These are phyloP conservation scores for Monochamus alternatus DNA, from an alignment of 2,888 invertebrate genomes.

Conservation along the genomic window DNA sequence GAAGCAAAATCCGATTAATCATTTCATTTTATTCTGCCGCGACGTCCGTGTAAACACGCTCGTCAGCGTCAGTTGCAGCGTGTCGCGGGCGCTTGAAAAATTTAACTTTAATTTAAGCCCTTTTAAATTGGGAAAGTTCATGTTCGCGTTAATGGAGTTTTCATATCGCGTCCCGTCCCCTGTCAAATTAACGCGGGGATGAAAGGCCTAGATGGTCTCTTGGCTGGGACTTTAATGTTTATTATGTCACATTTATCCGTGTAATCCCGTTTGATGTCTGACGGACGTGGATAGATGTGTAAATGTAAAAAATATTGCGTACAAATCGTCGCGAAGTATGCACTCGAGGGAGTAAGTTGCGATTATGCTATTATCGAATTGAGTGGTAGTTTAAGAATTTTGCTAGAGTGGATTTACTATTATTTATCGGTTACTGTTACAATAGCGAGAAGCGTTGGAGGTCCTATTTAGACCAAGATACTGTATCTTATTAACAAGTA, in stretches of 20 bases:
- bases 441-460: not conserved
- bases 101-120: not conserved
- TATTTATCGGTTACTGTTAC: no score
- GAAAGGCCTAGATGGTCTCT: not conserved
- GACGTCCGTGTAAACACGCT: not conserved
- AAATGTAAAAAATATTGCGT: no score
- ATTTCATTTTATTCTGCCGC: not conserved
- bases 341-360: no score
- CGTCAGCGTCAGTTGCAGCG: not conserved
- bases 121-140: not conserved
- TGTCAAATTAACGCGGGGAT: constrained; percentile 5
- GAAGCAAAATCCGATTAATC: not conserved
- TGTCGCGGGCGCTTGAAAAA: not conserved
- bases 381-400: no score
- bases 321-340: no score
- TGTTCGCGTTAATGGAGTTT: not conserved
- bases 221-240: no score
- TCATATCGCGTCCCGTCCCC: not conserved
- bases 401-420: no score
- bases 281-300: no score
- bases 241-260: no score
- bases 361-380: no score
- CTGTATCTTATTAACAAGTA: constrained; percentile 7
- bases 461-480: not conserved
- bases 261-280: no score